Conservation (phyloP, 2,797 vertebrate species). For the Acanthopagrus latus region DNA sequence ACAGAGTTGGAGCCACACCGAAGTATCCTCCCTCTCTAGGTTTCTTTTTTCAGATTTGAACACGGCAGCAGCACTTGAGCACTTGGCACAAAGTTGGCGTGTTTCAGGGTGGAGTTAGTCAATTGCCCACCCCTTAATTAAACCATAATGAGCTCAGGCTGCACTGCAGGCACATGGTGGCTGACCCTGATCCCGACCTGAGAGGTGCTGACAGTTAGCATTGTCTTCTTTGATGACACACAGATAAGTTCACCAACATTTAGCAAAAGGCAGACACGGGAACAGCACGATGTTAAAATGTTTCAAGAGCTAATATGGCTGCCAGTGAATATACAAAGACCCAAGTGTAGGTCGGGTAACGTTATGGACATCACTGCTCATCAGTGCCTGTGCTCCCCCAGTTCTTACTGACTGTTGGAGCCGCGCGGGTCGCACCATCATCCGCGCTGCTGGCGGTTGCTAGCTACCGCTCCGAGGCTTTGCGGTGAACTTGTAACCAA, state of each 20-base stretch:
- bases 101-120: slow-evolving; percentile 47
- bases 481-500: slow-evolving; percentile 71
- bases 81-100: slow-evolving; percentile 47
- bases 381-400: slow-evolving; percentile 18
- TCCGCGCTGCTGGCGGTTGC: slow-evolving; percentile 30
- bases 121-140: slow-evolving; percentile 51
- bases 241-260: slow-evolving; percentile 38
- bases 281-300: slow-evolving; percentile 1
- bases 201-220: slow-evolving; percentile 10
- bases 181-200: slow-evolving; percentile 44
- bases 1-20: neutral
- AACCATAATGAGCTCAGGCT: slow-evolving; percentile 55
- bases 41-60: neutral
- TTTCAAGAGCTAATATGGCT: slow-evolving; percentile 66
- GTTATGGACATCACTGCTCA: slow-evolving; percentile 8
- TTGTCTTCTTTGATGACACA: slow-evolving; percentile 6
- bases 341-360: slow-evolving; percentile 31
- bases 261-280: neutral
- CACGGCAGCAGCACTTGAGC: neutral
- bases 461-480: slow-evolving; percentile 20
- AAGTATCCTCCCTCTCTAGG: neutral
- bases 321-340: slow-evolving; percentile 45
- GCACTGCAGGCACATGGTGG: slow-evolving; percentile 44
- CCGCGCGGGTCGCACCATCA: slow-evolving; percentile 50
- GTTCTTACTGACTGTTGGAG: slow-evolving; percentile 61